phyloP scores from a whole-genome alignment of 2,113 vertebrate species.

The Hypomesus transpacificus region DNA sequence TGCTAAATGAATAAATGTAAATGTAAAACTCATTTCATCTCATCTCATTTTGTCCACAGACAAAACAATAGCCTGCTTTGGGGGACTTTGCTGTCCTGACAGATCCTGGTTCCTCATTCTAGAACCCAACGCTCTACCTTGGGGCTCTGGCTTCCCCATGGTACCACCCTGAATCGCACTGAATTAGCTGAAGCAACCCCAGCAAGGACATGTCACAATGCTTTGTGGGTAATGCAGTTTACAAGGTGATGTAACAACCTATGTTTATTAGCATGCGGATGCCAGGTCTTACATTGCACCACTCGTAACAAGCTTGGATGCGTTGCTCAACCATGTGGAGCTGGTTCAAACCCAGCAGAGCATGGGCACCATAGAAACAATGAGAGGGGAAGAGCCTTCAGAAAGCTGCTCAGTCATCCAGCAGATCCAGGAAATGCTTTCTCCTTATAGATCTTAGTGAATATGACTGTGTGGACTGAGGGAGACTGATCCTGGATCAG shows the following conservation, averaged over 20 bases:
- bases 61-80: neutral
- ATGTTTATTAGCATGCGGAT: slow-evolving; percentile 13
- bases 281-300: neutral
- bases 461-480: slow-evolving; percentile 36
- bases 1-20: no score
- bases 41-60: neutral
- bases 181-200: neutral
- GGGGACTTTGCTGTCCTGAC: neutral
- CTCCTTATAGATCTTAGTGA: slow-evolving; percentile 5
- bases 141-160: no score
- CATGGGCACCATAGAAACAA: no score
- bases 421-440: no score
- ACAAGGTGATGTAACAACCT: neutral
- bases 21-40: no score
- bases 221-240: neutral
- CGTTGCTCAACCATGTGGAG: slow-evolving; percentile 22
- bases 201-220: neutral
- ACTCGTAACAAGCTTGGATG: slow-evolving; percentile 21
- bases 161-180: neutral
- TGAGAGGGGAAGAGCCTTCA: no score
- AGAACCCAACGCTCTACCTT: neutral
- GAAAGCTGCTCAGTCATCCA: no score
- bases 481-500: slow-evolving; percentile 36
- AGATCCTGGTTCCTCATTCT: neutral
- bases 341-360: no score